Conservation (phyloP, 1,140 invertebrate genomes). For the Copidosoma floridanum region DNA sequence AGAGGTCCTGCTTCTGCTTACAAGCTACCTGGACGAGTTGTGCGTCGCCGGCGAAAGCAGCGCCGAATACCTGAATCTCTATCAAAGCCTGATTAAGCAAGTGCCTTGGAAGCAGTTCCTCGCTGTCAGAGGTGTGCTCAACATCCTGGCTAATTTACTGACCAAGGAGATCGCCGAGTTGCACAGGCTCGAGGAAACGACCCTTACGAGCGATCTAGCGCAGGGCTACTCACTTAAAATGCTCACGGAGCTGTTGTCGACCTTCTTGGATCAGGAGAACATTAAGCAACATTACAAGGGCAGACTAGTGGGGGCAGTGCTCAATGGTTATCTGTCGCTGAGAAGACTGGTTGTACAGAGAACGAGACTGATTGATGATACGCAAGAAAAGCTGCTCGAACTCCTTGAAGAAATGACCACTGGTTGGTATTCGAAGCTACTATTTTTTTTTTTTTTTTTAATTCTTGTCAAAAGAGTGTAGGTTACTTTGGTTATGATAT, state of each 20-base stretch:
- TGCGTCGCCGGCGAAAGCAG: constrained; percentile 84
- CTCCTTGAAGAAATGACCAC: constrained; percentile 95
- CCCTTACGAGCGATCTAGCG: constrained; percentile 88
- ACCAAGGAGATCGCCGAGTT: constrained; percentile 85
- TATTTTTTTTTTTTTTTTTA: constrained; percentile 15
- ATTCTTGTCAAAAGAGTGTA: neutral
- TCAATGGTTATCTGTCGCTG: constrained; percentile 92
- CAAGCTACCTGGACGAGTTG: constrained; percentile 83
- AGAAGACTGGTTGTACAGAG: constrained; percentile 89
- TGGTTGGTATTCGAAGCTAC: constrained; percentile 56
- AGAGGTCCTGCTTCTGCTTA: constrained; percentile 81
- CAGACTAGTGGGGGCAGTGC: constrained; percentile 79
- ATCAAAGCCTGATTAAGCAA: constrained; percentile 80
- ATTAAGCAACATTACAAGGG: constrained; percentile 89
- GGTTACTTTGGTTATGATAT: neutral
- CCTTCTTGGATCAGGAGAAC: constrained; percentile 78
- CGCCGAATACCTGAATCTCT: constrained; percentile 85
- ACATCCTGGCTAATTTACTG: constrained; percentile 80
- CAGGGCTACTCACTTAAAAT: constrained; percentile 89
- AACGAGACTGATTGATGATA: constrained; percentile 93
- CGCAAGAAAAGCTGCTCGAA: constrained; percentile 92
- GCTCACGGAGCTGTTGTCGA: constrained; percentile 81
- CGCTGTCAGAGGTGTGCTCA: constrained; percentile 81
- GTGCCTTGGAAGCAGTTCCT: constrained; percentile 92
- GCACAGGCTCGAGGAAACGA: constrained; percentile 84